Percentiles rank a stretch among this genome's conserved stretches.
Conservation (phyloP, 2,888 invertebrate species). For the Ethmia dodecea region DNA sequence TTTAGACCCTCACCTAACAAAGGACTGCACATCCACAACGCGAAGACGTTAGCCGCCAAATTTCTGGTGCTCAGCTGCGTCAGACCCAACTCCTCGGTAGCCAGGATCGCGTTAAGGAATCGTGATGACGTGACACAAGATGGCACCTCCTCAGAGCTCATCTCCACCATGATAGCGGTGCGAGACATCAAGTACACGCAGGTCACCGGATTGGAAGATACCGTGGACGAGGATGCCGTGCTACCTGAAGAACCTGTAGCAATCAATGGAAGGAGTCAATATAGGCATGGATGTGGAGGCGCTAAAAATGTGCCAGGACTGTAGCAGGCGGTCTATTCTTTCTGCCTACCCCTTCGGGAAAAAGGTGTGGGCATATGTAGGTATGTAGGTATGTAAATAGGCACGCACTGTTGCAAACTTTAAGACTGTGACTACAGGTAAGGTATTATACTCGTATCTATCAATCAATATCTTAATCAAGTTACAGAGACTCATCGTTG, state of each 20-base stretch:
- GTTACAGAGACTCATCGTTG: too few species aligned
- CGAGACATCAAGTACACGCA: slow-evolving; percentile 91
- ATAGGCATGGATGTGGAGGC: too few species aligned
- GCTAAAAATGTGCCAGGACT: too few species aligned
- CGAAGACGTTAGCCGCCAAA: slow-evolving; percentile 90
- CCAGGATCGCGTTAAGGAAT: slow-evolving; percentile 56
- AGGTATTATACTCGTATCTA: too few species aligned
- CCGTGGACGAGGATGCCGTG: slow-evolving; percentile 61
- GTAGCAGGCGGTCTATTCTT: too few species aligned
- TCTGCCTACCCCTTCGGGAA: too few species aligned
- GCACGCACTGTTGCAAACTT: too few species aligned
- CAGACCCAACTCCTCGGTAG: slow-evolving; percentile 85
- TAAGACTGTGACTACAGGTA: too few species aligned
- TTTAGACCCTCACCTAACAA: slow-evolving; percentile 88
- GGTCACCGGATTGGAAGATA: slow-evolving; percentile 75
- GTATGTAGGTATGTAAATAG: too few species aligned
- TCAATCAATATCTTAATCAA: too few species aligned
- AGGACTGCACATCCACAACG: slow-evolving; percentile 96
- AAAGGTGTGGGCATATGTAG: too few species aligned
- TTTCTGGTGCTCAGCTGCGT: slow-evolving; percentile 83
- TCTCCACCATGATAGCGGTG: slow-evolving; percentile 88
- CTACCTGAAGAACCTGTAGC: slow-evolving; percentile 62
- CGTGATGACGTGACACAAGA: slow-evolving; percentile 54
- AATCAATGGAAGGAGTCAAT: too few species aligned
- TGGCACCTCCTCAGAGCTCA: slow-evolving; percentile 73